phyloP scores from a whole-genome alignment of 2,113 vertebrate species.

The Micronycteris hirsuta region DNA sequence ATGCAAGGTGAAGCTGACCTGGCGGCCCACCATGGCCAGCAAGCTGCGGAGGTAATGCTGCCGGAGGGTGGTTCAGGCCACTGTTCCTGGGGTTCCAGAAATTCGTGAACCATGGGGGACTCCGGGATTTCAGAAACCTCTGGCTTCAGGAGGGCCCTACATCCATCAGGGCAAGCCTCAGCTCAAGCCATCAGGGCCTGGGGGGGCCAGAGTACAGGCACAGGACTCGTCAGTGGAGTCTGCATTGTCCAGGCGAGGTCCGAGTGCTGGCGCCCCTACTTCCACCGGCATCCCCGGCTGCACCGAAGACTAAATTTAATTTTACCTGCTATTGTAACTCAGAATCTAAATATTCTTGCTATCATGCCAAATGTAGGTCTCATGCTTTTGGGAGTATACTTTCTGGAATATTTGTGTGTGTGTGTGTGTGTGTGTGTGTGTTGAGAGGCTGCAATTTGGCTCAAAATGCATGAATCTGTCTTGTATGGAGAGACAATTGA shows the following conservation, averaged over 20 bases:
- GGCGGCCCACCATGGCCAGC: constrained; percentile 81
- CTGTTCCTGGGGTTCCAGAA: constrained; percentile 77
- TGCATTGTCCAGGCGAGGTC: constrained; percentile 49
- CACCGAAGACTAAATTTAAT: too few species aligned
- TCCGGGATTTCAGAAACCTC: constrained; percentile 5
- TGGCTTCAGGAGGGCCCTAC: constrained; percentile 66
- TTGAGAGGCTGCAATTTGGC: not conserved
- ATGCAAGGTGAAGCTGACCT: constrained; percentile 84
- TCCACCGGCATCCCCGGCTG: too few species aligned
- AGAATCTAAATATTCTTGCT: not conserved
- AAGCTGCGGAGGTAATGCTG: constrained; percentile 89
- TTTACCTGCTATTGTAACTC: not conserved
- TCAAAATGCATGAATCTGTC: not conserved
- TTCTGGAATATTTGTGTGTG: not conserved
- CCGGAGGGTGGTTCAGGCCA: constrained; percentile 80
- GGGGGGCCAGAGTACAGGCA: constrained; percentile 71
- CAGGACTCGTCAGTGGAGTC: not conserved
- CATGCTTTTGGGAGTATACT: not conserved
- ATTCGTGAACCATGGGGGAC: not conserved
- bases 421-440: not conserved
- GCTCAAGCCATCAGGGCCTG: constrained; percentile 78
- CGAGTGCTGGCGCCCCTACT: too few species aligned
- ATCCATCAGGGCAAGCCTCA: constrained; percentile 82
- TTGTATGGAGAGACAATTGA: not conserved
- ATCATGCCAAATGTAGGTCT: not conserved